A percentile compares a stretch with the other conserved stretches of the same genome.
phyloP scores from a whole-genome alignment of 2,113 vertebrate species.

The Meriones unguiculatus region DNA sequence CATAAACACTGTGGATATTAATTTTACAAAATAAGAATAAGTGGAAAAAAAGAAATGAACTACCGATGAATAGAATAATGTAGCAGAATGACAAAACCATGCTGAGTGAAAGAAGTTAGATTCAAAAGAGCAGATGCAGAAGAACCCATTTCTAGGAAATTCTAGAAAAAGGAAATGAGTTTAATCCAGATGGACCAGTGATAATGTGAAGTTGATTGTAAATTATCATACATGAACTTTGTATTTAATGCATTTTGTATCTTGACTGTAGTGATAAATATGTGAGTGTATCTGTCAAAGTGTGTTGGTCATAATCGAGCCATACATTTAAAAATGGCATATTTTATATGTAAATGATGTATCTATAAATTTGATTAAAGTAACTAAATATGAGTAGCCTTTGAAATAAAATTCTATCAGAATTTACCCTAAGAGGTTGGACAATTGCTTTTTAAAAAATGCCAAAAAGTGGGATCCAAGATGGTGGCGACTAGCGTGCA shows the following conservation, averaged over 20 bases:
- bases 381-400: neutral
- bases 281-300: neutral
- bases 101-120: neutral
- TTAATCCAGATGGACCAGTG: neutral
- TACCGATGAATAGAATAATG: neutral
- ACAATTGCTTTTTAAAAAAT: neutral
- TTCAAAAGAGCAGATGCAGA: neutral
- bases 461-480: too few relatives aligned
- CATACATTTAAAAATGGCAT: neutral
- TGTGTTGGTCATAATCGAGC: neutral
- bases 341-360: neutral
- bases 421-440: neutral
- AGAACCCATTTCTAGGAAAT: neutral
- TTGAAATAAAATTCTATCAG: slow-evolving; percentile 19
- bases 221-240: neutral
- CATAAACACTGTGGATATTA: neutral
- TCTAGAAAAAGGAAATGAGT: neutral
- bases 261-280: neutral
- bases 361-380: neutral
- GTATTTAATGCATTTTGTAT: neutral
- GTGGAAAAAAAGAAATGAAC: neutral
- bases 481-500: too few relatives aligned
- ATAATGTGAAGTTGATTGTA: neutral
- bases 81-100: neutral
- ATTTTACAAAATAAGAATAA: neutral